Percentiles rank a stretch among this genome's conserved stretches.
Evolutionary conservation across 2,888 invertebrate species (phyloP).

Genomic region (Trissolcus japonicus): DNA sequence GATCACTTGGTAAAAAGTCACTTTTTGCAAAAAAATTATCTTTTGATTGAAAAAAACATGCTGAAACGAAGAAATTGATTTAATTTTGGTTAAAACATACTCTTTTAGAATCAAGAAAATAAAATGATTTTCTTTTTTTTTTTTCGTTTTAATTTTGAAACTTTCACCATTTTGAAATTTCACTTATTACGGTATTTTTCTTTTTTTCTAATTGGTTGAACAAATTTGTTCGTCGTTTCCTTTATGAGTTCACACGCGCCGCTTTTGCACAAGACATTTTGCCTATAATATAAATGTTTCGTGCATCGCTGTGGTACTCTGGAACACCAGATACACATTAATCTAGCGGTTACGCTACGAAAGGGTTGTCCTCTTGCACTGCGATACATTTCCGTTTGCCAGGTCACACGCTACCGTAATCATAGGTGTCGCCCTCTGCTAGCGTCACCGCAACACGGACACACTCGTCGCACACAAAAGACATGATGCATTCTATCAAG

Average conservation of each 20-base stretch:
- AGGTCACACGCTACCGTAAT: slow-evolving; percentile 61
- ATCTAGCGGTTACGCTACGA: slow-evolving; percentile 57
- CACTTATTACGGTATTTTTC: too few species aligned
- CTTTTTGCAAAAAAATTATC: too few species aligned
- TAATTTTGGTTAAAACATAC: too few species aligned
- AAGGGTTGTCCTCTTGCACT: slow-evolving; percentile 52
- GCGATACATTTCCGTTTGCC: slow-evolving; percentile 52
- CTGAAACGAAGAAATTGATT: too few species aligned
- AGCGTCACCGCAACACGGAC: slow-evolving; percentile 39
- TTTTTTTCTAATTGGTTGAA: background rate
- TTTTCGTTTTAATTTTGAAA: background rate
- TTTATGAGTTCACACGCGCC: slow-evolving; percentile 37
- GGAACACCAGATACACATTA: slow-evolving; percentile 45
- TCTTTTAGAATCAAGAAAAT: too few species aligned
- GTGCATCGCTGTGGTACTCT: slow-evolving; percentile 33
- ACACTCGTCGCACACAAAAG: slow-evolving; percentile 36
- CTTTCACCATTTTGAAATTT: background rate
- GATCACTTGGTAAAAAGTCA: too few species aligned
- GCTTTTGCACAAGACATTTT: slow-evolving; percentile 26
- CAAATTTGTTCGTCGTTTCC: background rate
- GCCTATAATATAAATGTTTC: slow-evolving; percentile 27
- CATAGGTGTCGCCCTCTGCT: slow-evolving; percentile 58
- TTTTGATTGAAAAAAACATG: too few species aligned
- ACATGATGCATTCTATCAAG: slow-evolving; percentile 45
- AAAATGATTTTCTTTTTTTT: too few species aligned